A percentile compares a stretch with the other conserved stretches of the same genome.
Conservation (phyloP, 1,140 invertebrate genomes). For the Cephus cinctus region DNA sequence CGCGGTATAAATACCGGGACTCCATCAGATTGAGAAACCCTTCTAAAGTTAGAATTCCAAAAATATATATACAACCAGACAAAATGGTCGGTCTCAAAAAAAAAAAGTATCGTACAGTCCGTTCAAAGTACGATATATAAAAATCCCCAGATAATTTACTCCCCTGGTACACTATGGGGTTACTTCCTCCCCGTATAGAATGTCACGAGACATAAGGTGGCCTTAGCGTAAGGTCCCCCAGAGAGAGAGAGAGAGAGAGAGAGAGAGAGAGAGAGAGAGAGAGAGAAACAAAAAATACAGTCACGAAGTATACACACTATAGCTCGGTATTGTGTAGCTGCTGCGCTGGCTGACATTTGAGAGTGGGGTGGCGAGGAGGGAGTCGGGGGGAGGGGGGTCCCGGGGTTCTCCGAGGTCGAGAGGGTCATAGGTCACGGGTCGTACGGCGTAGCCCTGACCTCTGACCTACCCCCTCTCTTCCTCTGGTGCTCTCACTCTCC, state of each 20-base stretch:
- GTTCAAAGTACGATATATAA: too few relatives aligned
- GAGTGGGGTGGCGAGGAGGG: conserved; percentile 17
- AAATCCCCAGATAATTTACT: too few relatives aligned
- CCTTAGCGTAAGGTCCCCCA: neutral
- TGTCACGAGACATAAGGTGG: too few relatives aligned
- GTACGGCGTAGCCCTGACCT: conserved; percentile 52
- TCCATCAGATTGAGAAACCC: too few relatives aligned
- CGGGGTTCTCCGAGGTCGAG: conserved; percentile 29
- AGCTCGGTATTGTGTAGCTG: conserved; percentile 18
- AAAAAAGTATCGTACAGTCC: too few relatives aligned
- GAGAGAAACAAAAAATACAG: conserved; percentile 8
- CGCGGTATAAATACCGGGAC: too few relatives aligned
- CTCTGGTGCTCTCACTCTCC: too few relatives aligned
- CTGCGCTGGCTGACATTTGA: conserved; percentile 28
- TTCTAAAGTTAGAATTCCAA: too few relatives aligned
- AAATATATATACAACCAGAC: too few relatives aligned
- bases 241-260: conserved; percentile 1
- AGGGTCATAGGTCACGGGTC: conserved; percentile 50
- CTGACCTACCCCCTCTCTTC: conserved; percentile 49
- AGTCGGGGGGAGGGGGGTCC: conserved; percentile 3
- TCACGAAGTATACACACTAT: conserved; percentile 9
- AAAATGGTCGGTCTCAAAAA: too few relatives aligned
- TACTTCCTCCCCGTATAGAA: too few relatives aligned
- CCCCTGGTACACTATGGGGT: too few relatives aligned
- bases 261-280: neutral